A percentile compares a stretch with the other conserved stretches of the same genome.
These are phyloP conservation scores for Oceanites oceanicus DNA, from an alignment of 2,113 vertebrate genomes.

Conservation along the genomic window DNA sequence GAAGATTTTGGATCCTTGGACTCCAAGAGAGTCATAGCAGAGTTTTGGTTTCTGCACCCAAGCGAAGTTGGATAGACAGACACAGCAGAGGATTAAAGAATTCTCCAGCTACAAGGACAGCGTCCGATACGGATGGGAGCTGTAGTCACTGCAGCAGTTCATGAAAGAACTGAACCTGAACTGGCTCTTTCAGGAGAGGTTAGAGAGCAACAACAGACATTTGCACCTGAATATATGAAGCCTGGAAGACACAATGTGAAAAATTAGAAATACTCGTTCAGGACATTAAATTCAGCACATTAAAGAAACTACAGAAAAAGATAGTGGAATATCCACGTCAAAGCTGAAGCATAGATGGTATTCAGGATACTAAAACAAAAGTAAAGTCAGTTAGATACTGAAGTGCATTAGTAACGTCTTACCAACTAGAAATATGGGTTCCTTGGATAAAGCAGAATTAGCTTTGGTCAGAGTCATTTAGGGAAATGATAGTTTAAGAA, in stretches of 20 bases:
- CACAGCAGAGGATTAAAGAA: not conserved
- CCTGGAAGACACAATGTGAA: not conserved
- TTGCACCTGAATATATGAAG: not conserved
- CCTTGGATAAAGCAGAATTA: not conserved
- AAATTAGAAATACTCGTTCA: not conserved
- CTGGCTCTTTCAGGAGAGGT: not conserved
- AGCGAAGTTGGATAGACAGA: not conserved
- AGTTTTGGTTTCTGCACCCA: not conserved
- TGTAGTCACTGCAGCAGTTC: not conserved
- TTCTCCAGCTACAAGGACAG: not conserved
- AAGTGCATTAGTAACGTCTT: not conserved
- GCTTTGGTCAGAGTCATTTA: not conserved
- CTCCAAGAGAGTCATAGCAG: rapidly evolving
- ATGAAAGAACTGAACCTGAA: not conserved
- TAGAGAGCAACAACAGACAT: not conserved
- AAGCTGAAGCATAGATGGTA: not conserved
- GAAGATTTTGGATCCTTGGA: not conserved
- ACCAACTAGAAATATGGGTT: not conserved
- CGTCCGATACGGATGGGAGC: not conserved
- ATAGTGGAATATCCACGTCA: not conserved
- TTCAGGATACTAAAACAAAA: not conserved
- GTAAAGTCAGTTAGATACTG: not conserved
- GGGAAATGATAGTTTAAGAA: not conserved
- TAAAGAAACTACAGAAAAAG: not conserved
- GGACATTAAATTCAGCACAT: not conserved